Conservation (phyloP, 1,140 invertebrate species). For the Drosophila mauritiana region DNA sequence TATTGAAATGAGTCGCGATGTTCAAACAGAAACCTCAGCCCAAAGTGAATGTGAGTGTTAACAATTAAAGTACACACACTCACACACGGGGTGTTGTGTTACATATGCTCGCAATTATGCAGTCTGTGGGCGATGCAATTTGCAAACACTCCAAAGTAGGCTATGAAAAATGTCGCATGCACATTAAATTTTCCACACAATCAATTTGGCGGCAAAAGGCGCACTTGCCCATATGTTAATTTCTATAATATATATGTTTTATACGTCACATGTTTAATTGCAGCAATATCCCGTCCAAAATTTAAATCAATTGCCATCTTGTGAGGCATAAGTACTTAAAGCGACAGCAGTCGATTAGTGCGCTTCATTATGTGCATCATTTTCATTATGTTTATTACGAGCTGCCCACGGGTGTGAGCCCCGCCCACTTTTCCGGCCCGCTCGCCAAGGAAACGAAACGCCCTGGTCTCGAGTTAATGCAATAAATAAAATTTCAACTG, state of each 20-base stretch:
- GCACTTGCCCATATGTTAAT: constrained; percentile 54
- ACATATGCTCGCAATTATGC: constrained; percentile 67
- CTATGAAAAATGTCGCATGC: constrained; percentile 66
- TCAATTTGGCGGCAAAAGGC: constrained; percentile 60
- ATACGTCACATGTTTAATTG: constrained; percentile 61
- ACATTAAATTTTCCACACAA: constrained; percentile 80
- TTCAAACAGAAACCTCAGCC: constrained; percentile 55
- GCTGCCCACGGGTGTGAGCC: neutral
- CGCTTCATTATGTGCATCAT: constrained; percentile 76
- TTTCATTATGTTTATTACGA: constrained; percentile 78
- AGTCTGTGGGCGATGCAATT: constrained; percentile 55
- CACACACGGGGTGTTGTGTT: constrained; percentile 23
- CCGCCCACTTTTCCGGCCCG: constrained; percentile 5
- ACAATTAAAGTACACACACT: constrained; percentile 56
- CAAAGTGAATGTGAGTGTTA: constrained; percentile 45
- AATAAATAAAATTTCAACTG: constrained; percentile 82
- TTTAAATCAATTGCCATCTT: constrained; percentile 39
- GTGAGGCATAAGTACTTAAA: constrained; percentile 33
- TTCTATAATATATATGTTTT: constrained; percentile 63
- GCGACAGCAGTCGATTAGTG: constrained; percentile 69
- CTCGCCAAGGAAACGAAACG: constrained; percentile 2
- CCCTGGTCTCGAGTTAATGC: constrained; percentile 74
- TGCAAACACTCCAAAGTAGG: constrained; percentile 78
- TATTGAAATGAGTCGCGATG: constrained; percentile 67
- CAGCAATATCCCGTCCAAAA: constrained; percentile 50